Evolutionary conservation across 2,888 invertebrate genomes (phyloP).

Genomic region (Ormyrus labotus): DNA sequence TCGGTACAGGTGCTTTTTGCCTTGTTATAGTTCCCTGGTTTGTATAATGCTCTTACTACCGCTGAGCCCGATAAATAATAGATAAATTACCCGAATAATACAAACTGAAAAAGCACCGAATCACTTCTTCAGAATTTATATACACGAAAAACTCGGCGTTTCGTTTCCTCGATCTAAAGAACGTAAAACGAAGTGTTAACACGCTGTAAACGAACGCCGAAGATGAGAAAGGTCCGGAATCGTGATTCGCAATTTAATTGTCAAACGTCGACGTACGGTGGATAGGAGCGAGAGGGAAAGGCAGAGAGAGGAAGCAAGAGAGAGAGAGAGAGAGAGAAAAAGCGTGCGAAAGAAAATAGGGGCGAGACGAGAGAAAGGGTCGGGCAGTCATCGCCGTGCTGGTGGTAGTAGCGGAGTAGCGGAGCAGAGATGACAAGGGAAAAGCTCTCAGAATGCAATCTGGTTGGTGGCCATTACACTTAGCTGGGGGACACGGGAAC

Average conservation of each 20-base stretch:
- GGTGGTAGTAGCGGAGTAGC: too few species aligned
- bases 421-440: slow-evolving; percentile 33
- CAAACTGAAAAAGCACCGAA: too few species aligned
- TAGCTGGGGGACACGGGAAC: slow-evolving; percentile 57
- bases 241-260: slow-evolving; percentile 62
- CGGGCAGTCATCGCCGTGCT: background rate
- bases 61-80: too few species aligned
- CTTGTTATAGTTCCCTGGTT: too few species aligned
- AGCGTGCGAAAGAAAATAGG: slow-evolving; percentile 55
- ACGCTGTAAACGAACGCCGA: slow-evolving; percentile 33
- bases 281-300: slow-evolving; percentile 2
- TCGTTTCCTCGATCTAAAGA: too few species aligned
- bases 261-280: slow-evolving; percentile 54
- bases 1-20: too few species aligned
- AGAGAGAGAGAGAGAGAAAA: slow-evolving; percentile 53
- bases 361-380: slow-evolving; percentile 31
- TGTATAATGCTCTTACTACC: too few species aligned
- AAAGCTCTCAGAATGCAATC: slow-evolving; percentile 65
- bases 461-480: slow-evolving; percentile 64
- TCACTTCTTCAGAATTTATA: too few species aligned
- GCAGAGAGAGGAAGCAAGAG: background rate
- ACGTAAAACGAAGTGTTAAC: slow-evolving; percentile 12
- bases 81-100: too few species aligned
- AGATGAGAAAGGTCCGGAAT: background rate
- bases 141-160: too few species aligned